phyloP scores from a whole-genome alignment of 1,140 invertebrate species.

The Arctopsyche grandis region DNA sequence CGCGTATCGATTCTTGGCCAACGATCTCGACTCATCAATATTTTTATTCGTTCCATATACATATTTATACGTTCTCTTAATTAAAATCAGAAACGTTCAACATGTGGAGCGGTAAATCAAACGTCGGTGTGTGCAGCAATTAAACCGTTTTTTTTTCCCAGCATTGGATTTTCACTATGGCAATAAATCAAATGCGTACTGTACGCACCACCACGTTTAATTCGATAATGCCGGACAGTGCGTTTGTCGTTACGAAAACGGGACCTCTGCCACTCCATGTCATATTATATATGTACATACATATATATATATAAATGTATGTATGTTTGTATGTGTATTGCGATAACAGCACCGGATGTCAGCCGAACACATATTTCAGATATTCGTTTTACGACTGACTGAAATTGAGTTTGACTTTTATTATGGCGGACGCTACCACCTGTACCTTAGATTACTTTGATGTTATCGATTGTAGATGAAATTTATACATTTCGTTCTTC shows the following conservation, averaged over 20 bases:
- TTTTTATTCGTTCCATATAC: constrained; percentile 22
- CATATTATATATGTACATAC: background rate
- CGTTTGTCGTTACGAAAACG: no score
- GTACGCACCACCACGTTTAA: no score
- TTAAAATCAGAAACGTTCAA: constrained; percentile 22
- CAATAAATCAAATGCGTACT: background rate
- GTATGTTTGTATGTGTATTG: background rate
- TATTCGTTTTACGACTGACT: no score
- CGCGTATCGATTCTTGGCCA: constrained; percentile 2
- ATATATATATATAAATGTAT: background rate
- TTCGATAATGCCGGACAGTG: no score
- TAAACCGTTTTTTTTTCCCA: constrained; percentile 9
- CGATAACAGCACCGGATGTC: no score
- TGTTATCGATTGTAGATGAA: no score
- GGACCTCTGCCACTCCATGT: no score
- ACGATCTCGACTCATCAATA: constrained; percentile 18
- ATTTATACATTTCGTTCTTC: no score
- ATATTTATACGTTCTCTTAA: constrained; percentile 18
- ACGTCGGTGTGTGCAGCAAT: background rate
- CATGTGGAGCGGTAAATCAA: constrained; percentile 23
- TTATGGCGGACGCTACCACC: no score
- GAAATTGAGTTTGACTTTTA: no score
- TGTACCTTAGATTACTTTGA: no score
- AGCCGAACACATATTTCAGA: no score
- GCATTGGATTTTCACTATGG: background rate